phyloP scores from a whole-genome alignment of 2,113 vertebrate genomes.

The Spea bombifrons region DNA sequence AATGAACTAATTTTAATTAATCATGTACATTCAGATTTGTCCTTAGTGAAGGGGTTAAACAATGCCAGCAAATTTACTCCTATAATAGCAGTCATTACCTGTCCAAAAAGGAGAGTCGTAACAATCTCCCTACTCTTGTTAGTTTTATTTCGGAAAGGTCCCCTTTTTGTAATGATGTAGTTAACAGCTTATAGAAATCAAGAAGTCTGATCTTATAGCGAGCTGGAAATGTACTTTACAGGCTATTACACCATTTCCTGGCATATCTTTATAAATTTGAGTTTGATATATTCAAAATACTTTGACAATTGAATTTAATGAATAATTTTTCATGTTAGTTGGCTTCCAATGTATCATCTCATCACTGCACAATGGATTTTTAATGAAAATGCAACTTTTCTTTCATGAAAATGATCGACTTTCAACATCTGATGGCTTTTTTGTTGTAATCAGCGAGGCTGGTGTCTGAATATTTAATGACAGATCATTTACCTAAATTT shows the following conservation, averaged over 20 bases:
- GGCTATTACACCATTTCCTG: slow-evolving; percentile 41
- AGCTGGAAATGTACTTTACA: slow-evolving; percentile 40
- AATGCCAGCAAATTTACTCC: too few relatives aligned
- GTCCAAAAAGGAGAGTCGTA: too few relatives aligned
- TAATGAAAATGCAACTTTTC: slow-evolving; percentile 47
- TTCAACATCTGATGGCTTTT: slow-evolving; percentile 42
- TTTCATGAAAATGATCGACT: slow-evolving; percentile 38
- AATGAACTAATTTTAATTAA: too few relatives aligned
- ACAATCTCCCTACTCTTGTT: not conserved
- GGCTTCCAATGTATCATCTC: slow-evolving; percentile 38
- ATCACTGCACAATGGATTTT: slow-evolving; percentile 33
- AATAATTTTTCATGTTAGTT: slow-evolving; percentile 45
- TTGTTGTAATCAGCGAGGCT: not conserved
- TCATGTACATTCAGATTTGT: too few relatives aligned
- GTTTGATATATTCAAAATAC: slow-evolving; percentile 46
- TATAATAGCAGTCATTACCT: too few relatives aligned
- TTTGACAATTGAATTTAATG: slow-evolving; percentile 49
- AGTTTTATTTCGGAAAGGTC: not conserved
- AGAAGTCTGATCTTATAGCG: slow-evolving; percentile 24
- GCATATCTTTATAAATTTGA: slow-evolving; percentile 40
- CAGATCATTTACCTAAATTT: slow-evolving; percentile 42
- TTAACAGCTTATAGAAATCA: slow-evolving; percentile 16
- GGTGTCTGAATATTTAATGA: slow-evolving; percentile 35
- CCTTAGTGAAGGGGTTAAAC: too few relatives aligned
- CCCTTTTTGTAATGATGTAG: not conserved